Conservation (phyloP, 1,140 invertebrate genomes). For the Epicauta chinensis region DNA sequence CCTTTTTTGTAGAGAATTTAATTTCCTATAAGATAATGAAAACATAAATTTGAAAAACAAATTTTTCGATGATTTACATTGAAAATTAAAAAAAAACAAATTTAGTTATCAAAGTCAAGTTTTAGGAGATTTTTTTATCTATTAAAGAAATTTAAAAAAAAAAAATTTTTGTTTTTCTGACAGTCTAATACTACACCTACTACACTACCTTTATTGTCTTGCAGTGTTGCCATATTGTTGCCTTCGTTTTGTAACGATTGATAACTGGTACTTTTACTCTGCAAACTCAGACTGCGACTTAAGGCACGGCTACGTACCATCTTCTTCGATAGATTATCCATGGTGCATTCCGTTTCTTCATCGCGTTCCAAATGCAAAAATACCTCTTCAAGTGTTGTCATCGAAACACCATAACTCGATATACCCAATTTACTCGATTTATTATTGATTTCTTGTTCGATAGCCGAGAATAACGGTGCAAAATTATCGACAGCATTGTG, state of each 20-base stretch:
- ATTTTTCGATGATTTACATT: too few species aligned
- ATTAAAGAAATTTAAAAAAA: too few species aligned
- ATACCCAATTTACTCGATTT: conserved; percentile 59
- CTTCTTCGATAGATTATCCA: conserved; percentile 66
- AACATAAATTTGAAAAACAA: too few species aligned
- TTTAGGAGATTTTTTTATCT: too few species aligned
- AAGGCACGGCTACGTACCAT: conserved; percentile 63
- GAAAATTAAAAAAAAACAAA: too few species aligned
- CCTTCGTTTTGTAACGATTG: conserved; percentile 63
- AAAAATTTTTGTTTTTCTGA: neutral
- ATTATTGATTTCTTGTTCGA: conserved; percentile 67
- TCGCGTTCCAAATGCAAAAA: conserved; percentile 69
- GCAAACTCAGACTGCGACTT: conserved; percentile 60
- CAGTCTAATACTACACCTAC: neutral
- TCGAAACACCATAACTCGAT: conserved; percentile 83
- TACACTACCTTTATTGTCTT: conserved; percentile 24
- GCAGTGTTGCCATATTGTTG: conserved; percentile 22
- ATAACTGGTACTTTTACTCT: conserved; percentile 66
- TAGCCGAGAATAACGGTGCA: conserved; percentile 63
- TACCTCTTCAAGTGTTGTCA: conserved; percentile 90
- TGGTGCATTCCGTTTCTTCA: conserved; percentile 53
- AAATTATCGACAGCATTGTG: conserved; percentile 68
- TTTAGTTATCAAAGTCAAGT: too few species aligned
- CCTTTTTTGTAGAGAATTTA: too few species aligned
- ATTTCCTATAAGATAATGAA: too few species aligned